Evolutionary conservation across 2,113 vertebrate genomes (phyloP).

Genomic region (Helogale parvula): DNA sequence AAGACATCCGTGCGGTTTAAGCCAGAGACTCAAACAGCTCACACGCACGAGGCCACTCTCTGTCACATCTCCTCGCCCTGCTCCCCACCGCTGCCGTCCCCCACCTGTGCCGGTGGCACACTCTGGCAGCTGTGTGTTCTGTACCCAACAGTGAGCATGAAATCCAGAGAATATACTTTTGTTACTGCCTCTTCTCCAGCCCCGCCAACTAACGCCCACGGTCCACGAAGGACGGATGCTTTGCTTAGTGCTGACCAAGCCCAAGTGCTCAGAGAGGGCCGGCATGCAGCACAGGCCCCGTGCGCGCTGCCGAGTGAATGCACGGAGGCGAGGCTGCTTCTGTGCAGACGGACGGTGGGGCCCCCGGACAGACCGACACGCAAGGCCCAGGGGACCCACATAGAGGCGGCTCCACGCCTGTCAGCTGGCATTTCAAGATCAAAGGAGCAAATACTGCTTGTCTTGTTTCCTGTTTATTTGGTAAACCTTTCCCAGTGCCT

Average conservation of each 20-base stretch:
- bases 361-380: background rate
- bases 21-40: background rate
- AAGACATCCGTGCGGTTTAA: rapidly evolving
- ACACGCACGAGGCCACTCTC: rapidly evolving
- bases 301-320: background rate
- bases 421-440: background rate
- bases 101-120: rapidly evolving
- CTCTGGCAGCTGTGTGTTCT: rapidly evolving
- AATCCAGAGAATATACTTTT: background rate
- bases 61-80: rapidly evolving
- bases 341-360: background rate
- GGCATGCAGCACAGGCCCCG: rapidly evolving
- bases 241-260: background rate
- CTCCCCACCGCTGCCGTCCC: rapidly evolving
- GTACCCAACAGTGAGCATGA: background rate
- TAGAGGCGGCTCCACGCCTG: background rate
- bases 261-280: background rate
- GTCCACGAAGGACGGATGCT: background rate
- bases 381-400: rapidly evolving
- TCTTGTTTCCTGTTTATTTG: background rate
- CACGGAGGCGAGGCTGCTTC: background rate
- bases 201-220: rapidly evolving
- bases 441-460: rapidly evolving
- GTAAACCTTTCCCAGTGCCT: background rate
- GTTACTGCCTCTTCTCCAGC: rapidly evolving